Base-by-base conservation (phyloP, 2,113 vertebrate species). In the Siniperca knerii region DNA sequence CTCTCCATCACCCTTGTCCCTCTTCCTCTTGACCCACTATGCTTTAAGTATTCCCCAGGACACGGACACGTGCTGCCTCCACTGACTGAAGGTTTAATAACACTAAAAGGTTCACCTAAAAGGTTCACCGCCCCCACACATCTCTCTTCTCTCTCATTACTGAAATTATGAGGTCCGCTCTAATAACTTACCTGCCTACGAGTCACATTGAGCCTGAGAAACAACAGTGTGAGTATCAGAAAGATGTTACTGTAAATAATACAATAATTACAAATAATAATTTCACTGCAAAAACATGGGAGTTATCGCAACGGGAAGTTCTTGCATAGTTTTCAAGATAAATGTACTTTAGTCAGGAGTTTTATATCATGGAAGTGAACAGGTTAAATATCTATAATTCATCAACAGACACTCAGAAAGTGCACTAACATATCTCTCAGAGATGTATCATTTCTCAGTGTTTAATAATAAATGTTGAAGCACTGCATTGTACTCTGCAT, bases 91-190 rank as follows among this genome's bases (percentile, higher is more conserved):
- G 88, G 68, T 93, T 95, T 94, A 94, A 93, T 93, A 92, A 89
- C 66, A 57, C 90, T 94, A 94, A 95, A 94, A 94, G 92, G 92
- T 90, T 88, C 29, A 54, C 76, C 64, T 94, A 94, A 95, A 94
- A 94, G 92, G 92, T 90, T 88, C 29, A 54, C 76, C 64, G 0
- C 84, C 85, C 83, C 83, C 87, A 68, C 85, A 77, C 81, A 65
- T 78, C 81, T 48, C 82, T 77, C 61, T 55, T 42, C 64, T 82
- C 80, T 84, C 67, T 82, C 77, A 91, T 93, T 90, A 87, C 82
- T 70, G 85, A 85, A 90, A 86, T 91, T 5, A 92, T 88, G 90
- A 87, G 79, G 23, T 84, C 44, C 7, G 37, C 66, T 82, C 77
- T 76, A 68, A 88, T 92, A 81, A 75, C 79, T 79, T 60, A 83